Base-by-base conservation (phyloP, 2,888 invertebrate genomes). In the Meteorus colon region DNA sequence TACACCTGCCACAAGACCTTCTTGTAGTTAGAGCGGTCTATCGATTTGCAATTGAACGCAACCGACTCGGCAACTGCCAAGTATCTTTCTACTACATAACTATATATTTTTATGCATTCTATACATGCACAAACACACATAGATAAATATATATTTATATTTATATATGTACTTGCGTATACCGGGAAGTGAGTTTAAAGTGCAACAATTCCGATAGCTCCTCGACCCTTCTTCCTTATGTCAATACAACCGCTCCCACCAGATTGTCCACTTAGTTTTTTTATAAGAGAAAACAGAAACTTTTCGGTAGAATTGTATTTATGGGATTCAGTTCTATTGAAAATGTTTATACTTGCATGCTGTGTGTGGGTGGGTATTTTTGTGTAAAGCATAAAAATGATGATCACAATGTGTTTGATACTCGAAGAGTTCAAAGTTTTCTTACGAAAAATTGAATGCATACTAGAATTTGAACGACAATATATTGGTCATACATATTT, bases 171-270 rank as follows among this genome's bases (percentile, higher is more conserved):
- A 27, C 48, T 60, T 29, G 2, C 29, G 16, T 55, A 8, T 55
- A 4, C 24, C 24, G 24, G 27, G 34, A 51, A 55, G 63, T 67
- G 66, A 71, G 67, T 72, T 76, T 62, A 72, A 76, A 76, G 75
- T 76, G 71, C 62, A 76, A 48, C 71, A 76, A 76, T 76, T 76
- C 72, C 66, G 75, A 76, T 76, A 72, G 67, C 75, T 67, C 37
- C 5, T 45, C 71, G 34, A 67, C 72, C 59, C 75, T 72, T 72
- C 68, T 62, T 60, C 37, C 66, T 65, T 48, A 67, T 72, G 75
- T 71, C 31, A 70, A 34, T 34, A 34, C 34, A 34, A 72, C 27
- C 45, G 48, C 62, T 65, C 29, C 45, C 72, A 62, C 60, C 71
- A 75, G 71, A 72, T 72, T 72, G 34, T 67, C 66, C 67, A 62